Evolutionary conservation across 1,140 invertebrate species (phyloP), one percentile per base, ranked within the genome.

Genomic region (Heliothis virescens): DNA sequence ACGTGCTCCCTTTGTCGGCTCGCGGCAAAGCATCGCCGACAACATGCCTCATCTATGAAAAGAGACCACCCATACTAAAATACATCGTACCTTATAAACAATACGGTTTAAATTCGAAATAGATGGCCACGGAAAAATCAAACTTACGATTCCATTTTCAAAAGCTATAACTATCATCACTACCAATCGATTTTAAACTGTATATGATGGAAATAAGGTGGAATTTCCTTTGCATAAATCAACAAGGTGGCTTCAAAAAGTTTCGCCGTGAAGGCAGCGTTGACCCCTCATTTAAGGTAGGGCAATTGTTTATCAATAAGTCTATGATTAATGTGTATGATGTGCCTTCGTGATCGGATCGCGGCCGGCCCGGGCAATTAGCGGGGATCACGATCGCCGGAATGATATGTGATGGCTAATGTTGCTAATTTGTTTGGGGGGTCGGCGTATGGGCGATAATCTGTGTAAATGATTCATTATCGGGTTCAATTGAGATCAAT

Each of bases 231-330:
- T 82, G n/a, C 57, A 55, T 34, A 0, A 5, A 18, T 48, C 12
- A 26, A 57, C 0, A 69, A 57, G 62, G 52, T 55, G 52, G 75
- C 52, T 69, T 78, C 75, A 78, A 78, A 78, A 78, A 78, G 75
- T 78, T 78, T 78, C 13, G 53, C 74, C 75, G 75, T 57, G 34
- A 47, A 78, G 63, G 75, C 85, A 85, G 82, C 69, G 84, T 83
- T 92, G 90, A 92, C 92, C 92, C 87, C 89, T 93, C 87, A 92
- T 94, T 92, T 92, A 92, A 93, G 91, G 84, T 90, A 90, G 90
- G 88, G 89, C 93, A 92, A 93, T 94, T 92, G 92, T 93, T 93
- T 93, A 93, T 94, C 89, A 92, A 93, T 94, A 90, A 81, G 85
- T 80, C 83, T 91, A 90, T 92, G 89, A 91, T 93, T 87, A 93